Evolutionary conservation across 2,888 invertebrate species (phyloP).

Genomic region (Patella pellucida): DNA sequence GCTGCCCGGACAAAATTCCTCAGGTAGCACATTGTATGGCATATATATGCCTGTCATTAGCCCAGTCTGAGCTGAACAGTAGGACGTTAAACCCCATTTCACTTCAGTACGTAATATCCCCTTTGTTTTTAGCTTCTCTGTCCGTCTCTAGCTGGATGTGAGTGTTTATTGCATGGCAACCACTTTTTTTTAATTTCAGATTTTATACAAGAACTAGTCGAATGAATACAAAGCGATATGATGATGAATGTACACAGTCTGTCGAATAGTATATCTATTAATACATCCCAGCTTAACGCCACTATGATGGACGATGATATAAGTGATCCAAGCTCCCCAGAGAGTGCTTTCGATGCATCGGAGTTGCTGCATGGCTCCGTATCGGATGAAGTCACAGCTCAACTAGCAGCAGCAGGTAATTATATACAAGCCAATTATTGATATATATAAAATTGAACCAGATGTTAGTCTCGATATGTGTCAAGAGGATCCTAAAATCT

Average conservation of each 20-base stretch:
- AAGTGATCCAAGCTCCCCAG: constrained; percentile 70
- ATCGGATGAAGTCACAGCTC: constrained; percentile 95
- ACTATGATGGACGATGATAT: constrained; percentile 68
- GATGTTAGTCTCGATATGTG: background rate
- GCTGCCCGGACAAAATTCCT: too few relatives aligned
- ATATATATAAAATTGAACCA: background rate
- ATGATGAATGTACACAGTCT: constrained; percentile 1
- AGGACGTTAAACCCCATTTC: too few relatives aligned
- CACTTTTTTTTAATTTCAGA: too few relatives aligned
- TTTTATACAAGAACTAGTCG: too few relatives aligned
- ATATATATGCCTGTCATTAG: too few relatives aligned
- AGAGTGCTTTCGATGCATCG: constrained; percentile 77
- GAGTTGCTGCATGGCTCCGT: constrained; percentile 88
- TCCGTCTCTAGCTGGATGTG: too few relatives aligned
- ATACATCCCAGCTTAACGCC: constrained; percentile 33
- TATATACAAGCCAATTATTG: background rate
- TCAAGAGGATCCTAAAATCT: too few relatives aligned
- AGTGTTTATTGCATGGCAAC: too few relatives aligned
- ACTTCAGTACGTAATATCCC: too few relatives aligned
- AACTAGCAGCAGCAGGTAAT: constrained; percentile 93
- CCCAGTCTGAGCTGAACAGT: too few relatives aligned
- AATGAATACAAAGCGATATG: background rate
- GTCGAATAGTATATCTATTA: constrained; percentile 32
- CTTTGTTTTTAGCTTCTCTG: too few relatives aligned
- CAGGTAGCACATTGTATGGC: too few relatives aligned